Conservation (phyloP, 2,113 vertebrate species). For the Collichthys lucidus region DNA sequence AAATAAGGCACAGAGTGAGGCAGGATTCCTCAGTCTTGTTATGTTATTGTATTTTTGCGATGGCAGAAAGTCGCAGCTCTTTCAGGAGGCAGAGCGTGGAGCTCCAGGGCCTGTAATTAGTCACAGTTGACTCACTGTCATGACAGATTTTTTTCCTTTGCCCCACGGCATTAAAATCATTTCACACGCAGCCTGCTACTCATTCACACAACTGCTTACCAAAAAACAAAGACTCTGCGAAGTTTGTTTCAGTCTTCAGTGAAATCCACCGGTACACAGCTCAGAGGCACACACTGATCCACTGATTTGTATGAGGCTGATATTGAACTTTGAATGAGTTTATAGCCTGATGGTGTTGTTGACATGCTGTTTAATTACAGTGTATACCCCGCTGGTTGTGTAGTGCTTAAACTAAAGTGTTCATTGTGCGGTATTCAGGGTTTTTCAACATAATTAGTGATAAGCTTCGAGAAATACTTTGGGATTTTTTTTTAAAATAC, state of each 20-base stretch:
- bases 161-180: constrained; percentile 61
- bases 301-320: background rate
- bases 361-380: background rate
- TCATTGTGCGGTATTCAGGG: background rate
- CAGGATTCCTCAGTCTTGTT: constrained; percentile 29
- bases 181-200: constrained; percentile 65
- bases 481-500: background rate
- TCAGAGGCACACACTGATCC: constrained; percentile 42
- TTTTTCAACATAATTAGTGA: background rate
- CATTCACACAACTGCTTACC: constrained; percentile 68
- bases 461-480: background rate
- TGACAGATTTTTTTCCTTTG: constrained; percentile 62
- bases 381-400: background rate
- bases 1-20: background rate
- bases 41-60: constrained; percentile 38
- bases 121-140: constrained; percentile 68
- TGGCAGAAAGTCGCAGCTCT: constrained; percentile 33
- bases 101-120: constrained; percentile 75
- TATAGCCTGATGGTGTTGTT: background rate
- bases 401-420: background rate
- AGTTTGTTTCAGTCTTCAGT: constrained; percentile 41
- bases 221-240: constrained; percentile 55
- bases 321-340: background rate
- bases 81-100: constrained; percentile 58
- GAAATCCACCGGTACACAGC: constrained; percentile 56